Conservation (phyloP, 2,888 invertebrate genomes). For the Eumerus sabulonum region DNA sequence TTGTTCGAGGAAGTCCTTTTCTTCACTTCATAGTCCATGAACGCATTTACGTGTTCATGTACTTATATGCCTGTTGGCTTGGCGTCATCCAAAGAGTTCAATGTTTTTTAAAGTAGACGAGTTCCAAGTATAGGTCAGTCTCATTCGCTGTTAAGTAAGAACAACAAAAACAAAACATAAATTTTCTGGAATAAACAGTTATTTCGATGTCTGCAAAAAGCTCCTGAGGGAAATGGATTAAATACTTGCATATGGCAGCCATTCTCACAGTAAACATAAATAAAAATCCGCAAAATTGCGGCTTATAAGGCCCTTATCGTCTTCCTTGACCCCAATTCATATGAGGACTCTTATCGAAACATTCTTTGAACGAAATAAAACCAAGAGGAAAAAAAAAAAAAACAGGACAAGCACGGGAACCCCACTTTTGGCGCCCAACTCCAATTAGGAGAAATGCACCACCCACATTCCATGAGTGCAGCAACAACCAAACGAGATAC, state of each 20-base stretch:
- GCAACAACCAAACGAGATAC: constrained; percentile 9
- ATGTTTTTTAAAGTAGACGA: constrained; percentile 36
- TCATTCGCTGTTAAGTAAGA: neutral
- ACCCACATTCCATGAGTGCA: neutral
- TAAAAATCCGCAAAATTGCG: constrained; percentile 13
- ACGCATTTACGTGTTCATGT: no score
- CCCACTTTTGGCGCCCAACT: constrained; percentile 21
- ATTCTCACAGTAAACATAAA: constrained; percentile 3
- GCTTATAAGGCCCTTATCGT: constrained; percentile 23
- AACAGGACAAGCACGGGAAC: constrained; percentile 17
- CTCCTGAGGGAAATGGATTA: constrained; percentile 1
- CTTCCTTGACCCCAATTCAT: constrained; percentile 47
- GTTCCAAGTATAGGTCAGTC: constrained; percentile 39
- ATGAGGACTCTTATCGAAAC: constrained; percentile 35
- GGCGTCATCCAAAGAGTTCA: constrained; percentile 18
- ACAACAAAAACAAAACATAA: neutral
- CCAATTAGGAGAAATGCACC: constrained; percentile 54
- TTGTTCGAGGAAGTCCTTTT: no score
- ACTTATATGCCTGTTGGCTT: no score
- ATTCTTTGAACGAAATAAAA: neutral
- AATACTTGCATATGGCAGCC: neutral
- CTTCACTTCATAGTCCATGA: no score
- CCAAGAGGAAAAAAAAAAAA: constrained; percentile 17
- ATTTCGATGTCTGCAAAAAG: constrained; percentile 26
- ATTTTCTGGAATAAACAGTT: neutral